Conservation (phyloP, 2,113 vertebrate species). For the Junco hyemalis region DNA sequence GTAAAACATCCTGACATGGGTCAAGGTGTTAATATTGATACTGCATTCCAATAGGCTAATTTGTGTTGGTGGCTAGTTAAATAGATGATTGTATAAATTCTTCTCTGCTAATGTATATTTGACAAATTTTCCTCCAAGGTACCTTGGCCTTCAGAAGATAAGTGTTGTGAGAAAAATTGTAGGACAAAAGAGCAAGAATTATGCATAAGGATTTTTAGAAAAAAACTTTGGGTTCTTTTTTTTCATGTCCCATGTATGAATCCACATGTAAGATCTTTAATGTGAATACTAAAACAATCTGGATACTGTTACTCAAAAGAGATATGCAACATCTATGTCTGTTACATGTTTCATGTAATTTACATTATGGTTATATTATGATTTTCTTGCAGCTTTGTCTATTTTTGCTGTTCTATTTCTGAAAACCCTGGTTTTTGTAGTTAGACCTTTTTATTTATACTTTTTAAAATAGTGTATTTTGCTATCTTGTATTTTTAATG, state of each 20-base stretch:
- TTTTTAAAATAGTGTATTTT: background rate
- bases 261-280: background rate
- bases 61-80: background rate
- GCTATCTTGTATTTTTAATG: background rate
- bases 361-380: background rate
- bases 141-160: background rate
- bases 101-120: background rate
- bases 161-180: background rate
- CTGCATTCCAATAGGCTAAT: background rate
- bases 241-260: fast-evolving
- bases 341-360: background rate
- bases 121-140: background rate
- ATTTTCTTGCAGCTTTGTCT: background rate
- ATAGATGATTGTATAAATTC: background rate
- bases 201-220: background rate
- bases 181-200: background rate
- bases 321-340: background rate
- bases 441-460: background rate
- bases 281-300: background rate
- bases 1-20: background rate
- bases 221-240: background rate
- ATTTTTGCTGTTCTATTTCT: background rate
- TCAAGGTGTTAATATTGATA: background rate
- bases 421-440: background rate
- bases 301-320: background rate